A percentile compares a stretch with the other conserved stretches of the same genome.
Conservation (phyloP, 1,140 invertebrate species). For the Penaeus indicus region DNA sequence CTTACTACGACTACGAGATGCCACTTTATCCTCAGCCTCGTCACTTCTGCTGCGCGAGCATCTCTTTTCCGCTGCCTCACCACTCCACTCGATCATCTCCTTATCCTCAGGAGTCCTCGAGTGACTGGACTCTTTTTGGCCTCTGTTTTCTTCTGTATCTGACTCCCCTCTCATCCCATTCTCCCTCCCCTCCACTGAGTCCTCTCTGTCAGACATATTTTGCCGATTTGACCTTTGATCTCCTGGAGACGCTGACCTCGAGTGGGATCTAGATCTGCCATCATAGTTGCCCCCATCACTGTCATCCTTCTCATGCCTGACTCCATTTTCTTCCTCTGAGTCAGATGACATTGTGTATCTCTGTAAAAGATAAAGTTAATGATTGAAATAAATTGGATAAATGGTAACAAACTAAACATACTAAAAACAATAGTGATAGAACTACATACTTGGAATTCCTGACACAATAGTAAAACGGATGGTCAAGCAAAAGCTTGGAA, state of each 20-base stretch:
- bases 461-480: too few relatives aligned
- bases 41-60: conserved; percentile 9
- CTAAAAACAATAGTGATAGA: too few relatives aligned
- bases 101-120: conserved; percentile 38
- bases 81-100: conserved; percentile 15
- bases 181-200: conserved; percentile 31
- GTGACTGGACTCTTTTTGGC: conserved; percentile 10
- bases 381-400: too few relatives aligned
- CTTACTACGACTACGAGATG: conserved; percentile 37
- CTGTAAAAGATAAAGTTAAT: too few relatives aligned
- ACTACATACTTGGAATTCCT: too few relatives aligned
- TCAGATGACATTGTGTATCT: conserved; percentile 42
- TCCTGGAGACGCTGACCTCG: conserved; percentile 29
- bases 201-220: not conserved
- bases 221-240: not conserved
- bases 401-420: too few relatives aligned
- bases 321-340: conserved; percentile 52
- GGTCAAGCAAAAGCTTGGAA: too few relatives aligned
- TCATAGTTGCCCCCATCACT: conserved; percentile 41
- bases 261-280: conserved; percentile 30
- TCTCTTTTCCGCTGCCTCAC: conserved; percentile 11
- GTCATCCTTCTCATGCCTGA: conserved; percentile 25
- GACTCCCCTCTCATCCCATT: conserved; percentile 43
- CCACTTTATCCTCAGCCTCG: too few relatives aligned
- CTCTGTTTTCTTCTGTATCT: not conserved